Evolutionary conservation across 2,888 invertebrate genomes (phyloP).

Genomic region (Agriopis marginaria): DNA sequence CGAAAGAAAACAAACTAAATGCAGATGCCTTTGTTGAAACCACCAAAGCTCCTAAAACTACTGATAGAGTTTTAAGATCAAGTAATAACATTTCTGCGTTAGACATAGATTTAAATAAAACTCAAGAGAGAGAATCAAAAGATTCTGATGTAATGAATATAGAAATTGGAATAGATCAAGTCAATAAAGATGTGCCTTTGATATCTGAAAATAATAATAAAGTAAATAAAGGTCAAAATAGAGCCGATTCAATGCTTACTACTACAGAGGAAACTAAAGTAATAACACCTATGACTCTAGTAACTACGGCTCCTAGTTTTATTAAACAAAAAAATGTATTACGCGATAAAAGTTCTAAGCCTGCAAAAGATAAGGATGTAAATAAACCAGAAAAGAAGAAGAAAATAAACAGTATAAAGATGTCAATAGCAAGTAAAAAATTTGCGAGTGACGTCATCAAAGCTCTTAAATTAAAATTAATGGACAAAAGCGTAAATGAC

Average conservation of each 20-base stretch:
- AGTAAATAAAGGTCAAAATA: neutral
- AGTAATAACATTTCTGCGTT: neutral
- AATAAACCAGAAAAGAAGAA: neutral
- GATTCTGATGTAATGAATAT: constrained; percentile 9
- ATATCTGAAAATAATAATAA: neutral
- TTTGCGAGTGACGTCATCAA: neutral
- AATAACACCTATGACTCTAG: constrained; percentile 11
- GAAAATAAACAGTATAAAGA: neutral
- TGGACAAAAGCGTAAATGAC: neutral
- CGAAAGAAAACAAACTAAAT: neutral
- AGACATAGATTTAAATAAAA: neutral
- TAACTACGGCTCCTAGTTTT: neutral
- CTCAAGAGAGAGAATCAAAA: neutral
- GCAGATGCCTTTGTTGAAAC: neutral
- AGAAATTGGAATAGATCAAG: constrained; percentile 1
- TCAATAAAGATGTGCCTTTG: neutral
- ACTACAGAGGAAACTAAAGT: constrained; percentile 10
- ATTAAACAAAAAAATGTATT: neutral
- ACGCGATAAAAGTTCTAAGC: neutral
- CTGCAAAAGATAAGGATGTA: neutral
- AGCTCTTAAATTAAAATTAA: constrained; percentile 1
- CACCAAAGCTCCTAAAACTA: neutral
- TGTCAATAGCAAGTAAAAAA: neutral
- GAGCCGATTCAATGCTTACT: neutral
- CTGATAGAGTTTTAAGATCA: neutral